A percentile compares a stretch with the other conserved stretches of the same genome.
phyloP scores from a whole-genome alignment of 2,888 invertebrate species.

The Chymomyza procnemis region DNA sequence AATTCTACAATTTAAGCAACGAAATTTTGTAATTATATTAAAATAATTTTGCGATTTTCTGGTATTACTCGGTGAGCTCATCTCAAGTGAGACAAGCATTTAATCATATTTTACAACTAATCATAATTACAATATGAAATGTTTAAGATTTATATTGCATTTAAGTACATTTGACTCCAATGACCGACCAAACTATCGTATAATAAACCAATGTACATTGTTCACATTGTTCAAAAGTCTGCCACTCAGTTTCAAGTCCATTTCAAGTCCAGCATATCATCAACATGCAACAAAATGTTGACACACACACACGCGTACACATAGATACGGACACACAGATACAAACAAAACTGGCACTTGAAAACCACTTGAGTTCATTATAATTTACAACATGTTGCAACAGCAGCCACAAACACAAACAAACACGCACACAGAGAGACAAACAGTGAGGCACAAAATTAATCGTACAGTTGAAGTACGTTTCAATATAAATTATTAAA shows the following conservation, averaged over 20 bases:
- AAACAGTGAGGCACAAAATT: constrained; percentile 7
- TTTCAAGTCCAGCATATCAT: neutral
- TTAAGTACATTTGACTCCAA: neutral
- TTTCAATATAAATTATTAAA: no score
- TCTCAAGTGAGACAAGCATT: neutral
- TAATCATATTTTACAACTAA: neutral
- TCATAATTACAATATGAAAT: neutral
- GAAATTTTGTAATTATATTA: no score
- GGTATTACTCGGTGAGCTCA: no score
- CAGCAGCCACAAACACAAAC: constrained; percentile 42
- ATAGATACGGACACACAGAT: neutral
- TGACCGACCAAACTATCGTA: neutral
- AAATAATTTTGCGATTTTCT: no score
- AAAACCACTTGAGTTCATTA: constrained; percentile 59
- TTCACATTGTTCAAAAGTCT: neutral
- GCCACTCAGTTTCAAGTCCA: neutral
- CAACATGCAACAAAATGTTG: neutral
- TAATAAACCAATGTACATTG: neutral
- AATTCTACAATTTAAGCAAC: no score
- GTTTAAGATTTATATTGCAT: neutral
- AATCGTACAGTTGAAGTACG: no score
- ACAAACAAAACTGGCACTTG: constrained; percentile 30
- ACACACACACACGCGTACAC: neutral
- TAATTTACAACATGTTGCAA: constrained; percentile 62
- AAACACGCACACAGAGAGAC: neutral